Evolutionary conservation across 2,113 vertebrate species (phyloP), one percentile per base, ranked within the genome.

Genomic region (Paraplagusia blochii): DNA sequence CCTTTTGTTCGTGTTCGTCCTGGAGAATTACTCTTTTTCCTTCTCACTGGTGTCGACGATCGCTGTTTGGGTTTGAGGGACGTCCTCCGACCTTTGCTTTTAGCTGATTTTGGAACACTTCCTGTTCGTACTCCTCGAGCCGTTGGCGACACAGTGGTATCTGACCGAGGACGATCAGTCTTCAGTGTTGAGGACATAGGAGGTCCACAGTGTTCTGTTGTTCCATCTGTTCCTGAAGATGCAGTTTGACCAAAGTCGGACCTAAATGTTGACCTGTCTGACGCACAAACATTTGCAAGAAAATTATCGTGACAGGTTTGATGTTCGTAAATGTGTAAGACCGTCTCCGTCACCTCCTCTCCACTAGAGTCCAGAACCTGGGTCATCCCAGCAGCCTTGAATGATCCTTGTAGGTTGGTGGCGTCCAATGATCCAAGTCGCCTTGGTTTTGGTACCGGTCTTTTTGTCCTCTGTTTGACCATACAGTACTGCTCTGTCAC

Each of bases 301-400:
- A 81, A 87, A 66, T 85, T 80, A 33, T 86, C 88, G 48, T 82
- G 85, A 45, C 73, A 88, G 15, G 60, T 79, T 53, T 90, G 86
- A 43, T 90, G 79, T 60, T 90, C 86, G 58, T 84, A 88, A 39
- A 89, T 79, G 48, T 86, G 81, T 15, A 89, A 43, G 17, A 87
- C 54, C 0, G 82, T 85, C 70, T 91, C 89, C 45, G 76, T 81
- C 12, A 85, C 66, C 34, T 89, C 81, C 34, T 87, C 81, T n/a
- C 60, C 53, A 1, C 63, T 76, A 39, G 88, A 79, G 42, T 88
- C 81, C 45, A 87, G 67, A 40, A 85, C 84, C 67, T 92, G 89
- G 58, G 85, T 76, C 63, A 82, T 79, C 72, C 80, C 80, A 4
- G 83, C 76, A 38, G 87, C 22, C 22, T 29, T 6, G 3, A 29